Base-by-base conservation (phyloP, 2,888 invertebrate species). In the Resseliella maxima region DNA sequence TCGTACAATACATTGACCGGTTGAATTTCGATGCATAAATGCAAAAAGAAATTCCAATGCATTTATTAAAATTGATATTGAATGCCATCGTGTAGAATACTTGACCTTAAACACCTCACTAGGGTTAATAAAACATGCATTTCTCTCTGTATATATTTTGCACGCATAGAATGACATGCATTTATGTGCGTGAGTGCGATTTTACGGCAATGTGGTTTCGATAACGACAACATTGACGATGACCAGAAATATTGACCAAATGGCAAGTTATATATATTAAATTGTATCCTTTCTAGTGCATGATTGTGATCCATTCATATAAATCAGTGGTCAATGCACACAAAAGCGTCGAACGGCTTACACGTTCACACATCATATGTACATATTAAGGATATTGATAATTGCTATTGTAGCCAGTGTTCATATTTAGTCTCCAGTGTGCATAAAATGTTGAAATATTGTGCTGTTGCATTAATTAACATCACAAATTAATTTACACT, bases 391-490 rank as follows among this genome's bases (percentile, higher is more conserved):
- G 72, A 72, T 72, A 72, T 72, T 72, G 72, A 72, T 72, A 72
- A 72, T 72, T 72, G 72, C 72, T 72, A 72, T 72, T 72, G 72
- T 72, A 31, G 72, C 31, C 3, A 5, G 24, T 24, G 59, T 12
- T 27, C 59, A 59, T 59, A 59, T 59, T 59, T 24, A 59, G 3
- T 50, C 18, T 50, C 46, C 46, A 15, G 2, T 31, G 83, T 83
- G n/a, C 83, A 83, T 36, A 38, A 83, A 83, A 83, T 83, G 38
- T 38, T 83, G 83, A 38, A 38, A 83, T 38, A 38, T 38, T 83
- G 83, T 83, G 83, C 83, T 83, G 83, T 83, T 83, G 83, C 83
- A 83, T 83, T 83, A 83, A 83, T 83, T 83, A 83, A 83, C 83
- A 83, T 83, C 38, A 38, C 83, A 83, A 83, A 83, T 83, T 83